Evolutionary conservation across 2,888 invertebrate genomes (phyloP).

Genomic region (Phalera bucephala): DNA sequence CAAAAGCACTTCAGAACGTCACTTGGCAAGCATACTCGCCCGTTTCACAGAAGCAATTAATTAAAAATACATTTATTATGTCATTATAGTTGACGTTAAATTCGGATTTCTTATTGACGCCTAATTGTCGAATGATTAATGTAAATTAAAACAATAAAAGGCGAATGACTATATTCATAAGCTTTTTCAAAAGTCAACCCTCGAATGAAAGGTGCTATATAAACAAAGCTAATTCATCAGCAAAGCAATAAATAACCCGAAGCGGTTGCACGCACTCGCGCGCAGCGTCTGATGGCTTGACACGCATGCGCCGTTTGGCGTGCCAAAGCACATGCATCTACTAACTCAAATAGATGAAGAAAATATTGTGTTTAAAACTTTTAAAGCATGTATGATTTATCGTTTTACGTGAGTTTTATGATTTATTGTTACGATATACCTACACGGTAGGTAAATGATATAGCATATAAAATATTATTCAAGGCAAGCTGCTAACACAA

Average conservation of each 20-base stretch:
- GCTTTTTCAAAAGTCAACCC: constrained; percentile 59
- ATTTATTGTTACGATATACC: too few relatives aligned
- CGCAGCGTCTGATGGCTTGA: constrained; percentile 65
- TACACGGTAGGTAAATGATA: too few relatives aligned
- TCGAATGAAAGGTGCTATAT: constrained; percentile 63
- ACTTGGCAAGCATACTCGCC: neutral
- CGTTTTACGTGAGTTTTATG: too few relatives aligned
- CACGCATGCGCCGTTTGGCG: constrained; percentile 67
- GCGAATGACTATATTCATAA: constrained; percentile 62
- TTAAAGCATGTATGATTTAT: constrained; percentile 5
- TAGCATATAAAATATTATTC: too few relatives aligned
- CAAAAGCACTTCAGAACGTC: neutral
- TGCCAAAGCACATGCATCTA: constrained; percentile 69
- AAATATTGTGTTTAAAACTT: constrained; percentile 25
- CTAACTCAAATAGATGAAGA: constrained; percentile 34
- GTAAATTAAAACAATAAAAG: constrained; percentile 48
- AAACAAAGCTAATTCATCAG: constrained; percentile 63
- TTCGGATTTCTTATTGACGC: constrained; percentile 27
- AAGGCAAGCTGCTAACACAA: constrained; percentile 53
- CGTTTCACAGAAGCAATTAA: neutral
- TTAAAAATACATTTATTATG: constrained; percentile 22
- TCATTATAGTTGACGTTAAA: constrained; percentile 11
- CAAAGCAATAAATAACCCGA: constrained; percentile 67
- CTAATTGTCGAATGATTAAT: constrained; percentile 38
- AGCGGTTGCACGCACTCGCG: constrained; percentile 73